These are phyloP conservation scores for Dendrocopos noguchii DNA, from an alignment of 2,113 vertebrate genomes.

Conservation along the genomic window DNA sequence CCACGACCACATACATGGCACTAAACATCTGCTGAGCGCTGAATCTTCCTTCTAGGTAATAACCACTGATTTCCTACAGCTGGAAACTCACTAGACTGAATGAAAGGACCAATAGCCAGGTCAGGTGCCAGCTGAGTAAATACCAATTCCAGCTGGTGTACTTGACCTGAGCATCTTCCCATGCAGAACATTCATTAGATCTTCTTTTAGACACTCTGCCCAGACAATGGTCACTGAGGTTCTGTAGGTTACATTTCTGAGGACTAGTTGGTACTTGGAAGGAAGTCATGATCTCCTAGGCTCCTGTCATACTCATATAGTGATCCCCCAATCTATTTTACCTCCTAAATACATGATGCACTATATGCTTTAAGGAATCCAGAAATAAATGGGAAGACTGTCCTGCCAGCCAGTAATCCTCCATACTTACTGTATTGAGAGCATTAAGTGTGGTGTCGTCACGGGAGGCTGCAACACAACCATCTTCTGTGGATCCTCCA, in stretches of 20 bases:
- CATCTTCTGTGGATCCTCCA: conserved; percentile 97
- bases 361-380: background rate
- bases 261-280: rapidly evolving
- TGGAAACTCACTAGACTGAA: background rate
- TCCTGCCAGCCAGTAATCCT: background rate
- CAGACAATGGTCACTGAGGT: rapidly evolving
- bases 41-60: background rate
- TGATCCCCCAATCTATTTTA: background rate
- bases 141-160: background rate
- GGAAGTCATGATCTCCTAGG: background rate
- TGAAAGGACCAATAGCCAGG: background rate
- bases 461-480: conserved; percentile 94
- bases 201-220: background rate
- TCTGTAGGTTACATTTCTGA: background rate
- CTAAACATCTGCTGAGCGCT: background rate
- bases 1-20: background rate
- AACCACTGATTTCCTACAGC: background rate
- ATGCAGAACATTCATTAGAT: background rate
- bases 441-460: conserved; percentile 98
- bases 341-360: background rate
- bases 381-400: background rate
- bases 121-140: background rate
- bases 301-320: rapidly evolving
- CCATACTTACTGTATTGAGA: conserved; percentile 92
- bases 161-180: background rate